Conservation (phyloP, 1,140 invertebrate species). For the Drosophila bipectinata region DNA sequence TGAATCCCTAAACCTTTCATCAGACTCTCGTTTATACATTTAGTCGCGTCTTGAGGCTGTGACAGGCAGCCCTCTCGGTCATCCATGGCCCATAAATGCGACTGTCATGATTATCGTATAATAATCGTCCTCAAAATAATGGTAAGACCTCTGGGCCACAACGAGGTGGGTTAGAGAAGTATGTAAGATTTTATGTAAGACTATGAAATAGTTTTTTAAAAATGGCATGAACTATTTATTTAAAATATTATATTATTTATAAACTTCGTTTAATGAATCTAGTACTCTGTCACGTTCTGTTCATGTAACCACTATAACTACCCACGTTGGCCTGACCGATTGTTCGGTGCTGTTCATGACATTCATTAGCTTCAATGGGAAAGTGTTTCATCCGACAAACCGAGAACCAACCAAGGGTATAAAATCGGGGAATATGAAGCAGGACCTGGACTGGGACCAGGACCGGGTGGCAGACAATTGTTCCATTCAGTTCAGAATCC, state of each 20-base stretch:
- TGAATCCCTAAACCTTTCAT: background rate
- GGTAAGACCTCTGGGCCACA: background rate
- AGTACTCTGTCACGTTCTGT: background rate
- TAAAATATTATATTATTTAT: background rate
- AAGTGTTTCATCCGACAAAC: constrained; percentile 58
- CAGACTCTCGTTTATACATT: background rate
- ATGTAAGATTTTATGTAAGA: background rate
- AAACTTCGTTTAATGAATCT: background rate
- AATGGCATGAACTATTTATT: background rate
- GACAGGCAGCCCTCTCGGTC: constrained; percentile 13
- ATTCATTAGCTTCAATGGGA: constrained; percentile 59
- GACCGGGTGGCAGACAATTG: constrained; percentile 45
- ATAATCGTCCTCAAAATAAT: constrained; percentile 23
- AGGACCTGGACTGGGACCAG: constrained; percentile 3
- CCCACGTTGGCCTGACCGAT: constrained; percentile 29
- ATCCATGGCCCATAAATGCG: constrained; percentile 25
- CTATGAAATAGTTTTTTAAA: too few relatives aligned
- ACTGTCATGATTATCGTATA: constrained; percentile 36
- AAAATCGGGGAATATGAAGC: constrained; percentile 8
- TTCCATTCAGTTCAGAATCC: constrained; percentile 46
- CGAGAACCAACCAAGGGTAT: constrained; percentile 5
- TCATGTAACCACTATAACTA: constrained; percentile 16
- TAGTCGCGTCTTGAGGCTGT: constrained; percentile 6
- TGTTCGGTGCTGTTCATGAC: constrained; percentile 40
- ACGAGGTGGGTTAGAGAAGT: constrained; percentile 8